A percentile compares a stretch with the other conserved stretches of the same genome.
Evolutionary conservation across 2,113 vertebrate genomes (phyloP).

Genomic region (Trogon melanurus): DNA sequence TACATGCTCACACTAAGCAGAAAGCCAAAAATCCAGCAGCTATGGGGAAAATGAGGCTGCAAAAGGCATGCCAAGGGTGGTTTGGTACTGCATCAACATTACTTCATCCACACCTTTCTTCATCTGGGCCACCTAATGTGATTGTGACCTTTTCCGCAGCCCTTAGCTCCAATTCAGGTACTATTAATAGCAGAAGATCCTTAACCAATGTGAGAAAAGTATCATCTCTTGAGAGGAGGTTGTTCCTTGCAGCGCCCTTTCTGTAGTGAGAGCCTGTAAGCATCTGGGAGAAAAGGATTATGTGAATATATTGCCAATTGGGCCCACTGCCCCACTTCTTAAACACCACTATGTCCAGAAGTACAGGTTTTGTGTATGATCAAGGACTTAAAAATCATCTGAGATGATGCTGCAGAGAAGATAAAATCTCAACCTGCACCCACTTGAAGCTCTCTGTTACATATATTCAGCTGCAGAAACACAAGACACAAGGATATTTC

Average conservation of each 20-base stretch:
- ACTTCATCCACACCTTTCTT: too few species aligned
- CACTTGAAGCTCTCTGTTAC: conserved; percentile 43
- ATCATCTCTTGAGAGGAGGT: neutral
- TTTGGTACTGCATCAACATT: too few species aligned
- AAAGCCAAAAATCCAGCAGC: too few species aligned
- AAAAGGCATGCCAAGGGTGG: too few species aligned
- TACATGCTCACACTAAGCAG: too few species aligned
- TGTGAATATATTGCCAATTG: neutral
- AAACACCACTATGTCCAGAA: neutral
- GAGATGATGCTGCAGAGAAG: neutral
- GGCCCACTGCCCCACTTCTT: neutral
- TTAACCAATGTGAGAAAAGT: neutral
- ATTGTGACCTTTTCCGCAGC: too few species aligned
- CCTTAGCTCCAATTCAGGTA: too few species aligned
- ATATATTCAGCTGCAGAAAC: neutral
- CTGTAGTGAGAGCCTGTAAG: neutral
- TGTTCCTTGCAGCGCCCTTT: neutral
- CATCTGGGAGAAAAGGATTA: neutral
- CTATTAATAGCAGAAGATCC: neutral
- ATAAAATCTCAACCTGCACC: conserved; percentile 26
- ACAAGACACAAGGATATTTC: conserved; percentile 44
- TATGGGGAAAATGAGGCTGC: too few species aligned
- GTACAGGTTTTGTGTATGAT: neutral
- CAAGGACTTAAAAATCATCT: neutral
- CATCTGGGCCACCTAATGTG: too few species aligned